Evolutionary conservation across 2,888 invertebrate genomes (phyloP).

Genomic region (Prenolepis imparis): DNA sequence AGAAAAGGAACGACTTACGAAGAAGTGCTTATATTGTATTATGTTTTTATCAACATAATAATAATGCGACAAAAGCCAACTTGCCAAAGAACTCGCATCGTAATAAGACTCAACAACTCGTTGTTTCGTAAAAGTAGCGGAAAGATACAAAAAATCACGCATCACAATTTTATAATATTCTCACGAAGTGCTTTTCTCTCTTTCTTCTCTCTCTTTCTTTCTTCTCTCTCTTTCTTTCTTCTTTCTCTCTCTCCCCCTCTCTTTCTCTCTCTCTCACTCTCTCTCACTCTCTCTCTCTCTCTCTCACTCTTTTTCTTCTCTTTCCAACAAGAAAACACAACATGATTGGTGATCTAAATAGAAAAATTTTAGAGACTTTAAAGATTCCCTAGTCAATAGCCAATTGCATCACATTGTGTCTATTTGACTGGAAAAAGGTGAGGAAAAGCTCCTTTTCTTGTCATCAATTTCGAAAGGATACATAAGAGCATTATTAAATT

Average conservation of each 20-base stretch:
- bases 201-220: not conserved
- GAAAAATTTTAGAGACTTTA: too few relatives aligned
- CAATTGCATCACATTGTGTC: too few relatives aligned
- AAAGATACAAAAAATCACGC: conserved; percentile 25
- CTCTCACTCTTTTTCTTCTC: too few relatives aligned
- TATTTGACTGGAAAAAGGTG: too few relatives aligned
- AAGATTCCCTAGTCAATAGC: too few relatives aligned
- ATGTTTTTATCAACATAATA: not conserved
- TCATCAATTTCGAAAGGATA: not conserved
- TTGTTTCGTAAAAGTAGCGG: conserved; percentile 29
- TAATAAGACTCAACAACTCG: not conserved
- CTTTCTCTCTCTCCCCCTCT: not conserved
- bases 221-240: not conserved
- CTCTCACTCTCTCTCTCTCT: too few relatives aligned
- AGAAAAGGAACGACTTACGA: conserved; percentile 8
- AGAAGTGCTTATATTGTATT: not conserved
- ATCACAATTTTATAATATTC: conserved; percentile 24
- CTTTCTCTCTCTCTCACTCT: not conserved
- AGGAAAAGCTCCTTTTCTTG: too few relatives aligned
- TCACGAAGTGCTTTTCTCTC: not conserved
- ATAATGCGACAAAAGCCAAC: not conserved
- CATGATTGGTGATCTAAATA: too few relatives aligned
- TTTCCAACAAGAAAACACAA: too few relatives aligned
- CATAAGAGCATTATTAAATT: too few relatives aligned
- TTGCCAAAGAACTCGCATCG: not conserved